These are phyloP conservation scores for Apogon talboti DNA, from an alignment of 2,797 vertebrate genomes.

Conservation along the genomic window DNA sequence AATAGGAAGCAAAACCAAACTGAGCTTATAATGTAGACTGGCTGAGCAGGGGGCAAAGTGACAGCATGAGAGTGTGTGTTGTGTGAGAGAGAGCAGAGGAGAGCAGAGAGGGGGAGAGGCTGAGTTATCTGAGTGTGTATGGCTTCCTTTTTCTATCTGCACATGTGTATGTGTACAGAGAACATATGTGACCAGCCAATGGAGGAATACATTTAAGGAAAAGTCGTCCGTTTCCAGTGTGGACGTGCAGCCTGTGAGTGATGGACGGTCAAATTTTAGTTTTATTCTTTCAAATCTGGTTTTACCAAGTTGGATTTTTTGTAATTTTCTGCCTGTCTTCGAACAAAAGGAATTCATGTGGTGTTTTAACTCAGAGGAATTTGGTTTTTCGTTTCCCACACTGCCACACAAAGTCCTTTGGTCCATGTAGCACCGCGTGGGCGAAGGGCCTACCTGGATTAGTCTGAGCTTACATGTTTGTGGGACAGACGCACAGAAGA, in stretches of 20 bases:
- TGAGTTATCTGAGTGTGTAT: slow-evolving; percentile 38
- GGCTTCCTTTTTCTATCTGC: slow-evolving; percentile 30
- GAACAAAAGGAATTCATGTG: slow-evolving; percentile 21
- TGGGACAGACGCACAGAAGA: slow-evolving; percentile 59
- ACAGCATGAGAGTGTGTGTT: slow-evolving; percentile 62
- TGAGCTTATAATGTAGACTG: slow-evolving; percentile 73
- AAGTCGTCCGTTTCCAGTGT: slow-evolving; percentile 33
- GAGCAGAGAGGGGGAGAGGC: slow-evolving; percentile 19
- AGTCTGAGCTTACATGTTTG: slow-evolving; percentile 66
- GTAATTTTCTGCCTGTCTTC: neutral
- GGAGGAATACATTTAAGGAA: slow-evolving; percentile 58
- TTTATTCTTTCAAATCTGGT: neutral
- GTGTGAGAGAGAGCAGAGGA: slow-evolving; percentile 25
- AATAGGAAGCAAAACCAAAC: slow-evolving; percentile 76
- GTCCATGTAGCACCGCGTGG: slow-evolving; percentile 56
- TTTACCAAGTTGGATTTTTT: slow-evolving; percentile 45
- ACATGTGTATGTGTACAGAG: slow-evolving; percentile 48
- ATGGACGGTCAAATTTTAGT: slow-evolving; percentile 23
- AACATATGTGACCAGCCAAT: slow-evolving; percentile 70
- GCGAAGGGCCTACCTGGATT: slow-evolving; percentile 76
- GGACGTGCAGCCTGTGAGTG: slow-evolving; percentile 39
- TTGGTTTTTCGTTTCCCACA: slow-evolving; percentile 33
- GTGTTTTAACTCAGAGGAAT: slow-evolving; percentile 29
- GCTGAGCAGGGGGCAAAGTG: slow-evolving; percentile 72
- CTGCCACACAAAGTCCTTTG: slow-evolving; percentile 41